A percentile compares a stretch with the other conserved stretches of the same genome.
Conservation (phyloP, 1,140 invertebrate species). For the Halictus rubicundus region DNA sequence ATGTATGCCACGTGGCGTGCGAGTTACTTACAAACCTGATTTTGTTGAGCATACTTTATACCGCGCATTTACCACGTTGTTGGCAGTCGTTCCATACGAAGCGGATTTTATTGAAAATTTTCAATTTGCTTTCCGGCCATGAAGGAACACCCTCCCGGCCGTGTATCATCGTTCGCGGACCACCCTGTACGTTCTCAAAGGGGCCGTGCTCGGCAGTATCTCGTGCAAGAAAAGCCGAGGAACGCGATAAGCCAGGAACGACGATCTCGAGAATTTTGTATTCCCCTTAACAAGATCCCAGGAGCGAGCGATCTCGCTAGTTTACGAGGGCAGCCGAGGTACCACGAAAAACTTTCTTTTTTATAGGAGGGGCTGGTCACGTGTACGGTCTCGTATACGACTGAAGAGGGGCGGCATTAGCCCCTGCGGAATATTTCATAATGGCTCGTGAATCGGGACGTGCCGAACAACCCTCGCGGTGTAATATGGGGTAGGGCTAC, state of each 20-base stretch:
- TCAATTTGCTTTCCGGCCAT: no score
- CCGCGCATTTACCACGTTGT: no score
- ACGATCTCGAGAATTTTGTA: not conserved
- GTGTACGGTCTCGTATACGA: not conserved
- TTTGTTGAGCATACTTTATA: no score
- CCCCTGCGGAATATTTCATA: constrained; percentile 42
- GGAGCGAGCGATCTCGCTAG: not conserved
- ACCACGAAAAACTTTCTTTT: constrained; percentile 3
- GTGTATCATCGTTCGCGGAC: not conserved
- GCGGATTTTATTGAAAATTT: no score
- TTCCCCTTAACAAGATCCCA: constrained; percentile 24
- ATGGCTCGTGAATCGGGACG: constrained; percentile 35
- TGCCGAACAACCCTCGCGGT: constrained; percentile 31
- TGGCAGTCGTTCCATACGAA: no score
- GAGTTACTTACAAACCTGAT: no score
- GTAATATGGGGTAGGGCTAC: constrained; percentile 32
- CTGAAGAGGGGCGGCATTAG: not conserved
- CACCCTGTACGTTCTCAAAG: constrained; percentile 12
- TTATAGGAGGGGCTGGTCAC: not conserved
- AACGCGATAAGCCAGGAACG: constrained; percentile 24
- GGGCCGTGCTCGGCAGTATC: not conserved
- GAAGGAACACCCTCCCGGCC: no score
- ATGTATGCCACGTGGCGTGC: no score
- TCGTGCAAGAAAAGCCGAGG: constrained; percentile 3
- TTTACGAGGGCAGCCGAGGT: not conserved